Evolutionary conservation across 1,140 invertebrate genomes (phyloP).

Genomic region (Aphelinus certus): DNA sequence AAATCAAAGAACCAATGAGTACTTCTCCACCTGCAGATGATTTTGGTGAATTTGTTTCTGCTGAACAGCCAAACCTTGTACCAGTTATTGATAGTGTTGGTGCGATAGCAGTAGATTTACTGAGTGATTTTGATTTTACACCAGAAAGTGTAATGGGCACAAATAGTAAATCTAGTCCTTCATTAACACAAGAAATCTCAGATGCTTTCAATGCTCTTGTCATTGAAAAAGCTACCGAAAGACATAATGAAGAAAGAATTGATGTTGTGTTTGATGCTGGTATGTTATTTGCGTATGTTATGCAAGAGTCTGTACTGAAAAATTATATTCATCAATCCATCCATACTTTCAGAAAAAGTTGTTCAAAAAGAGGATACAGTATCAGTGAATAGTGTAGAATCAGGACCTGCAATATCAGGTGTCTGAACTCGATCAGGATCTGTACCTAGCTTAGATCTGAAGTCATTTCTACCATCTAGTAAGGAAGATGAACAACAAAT

Average conservation of each 20-base stretch:
- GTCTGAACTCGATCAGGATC: slow-evolving; percentile 63
- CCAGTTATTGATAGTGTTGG: slow-evolving; percentile 43
- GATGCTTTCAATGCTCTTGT: slow-evolving; percentile 58
- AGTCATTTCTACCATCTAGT: slow-evolving; percentile 59
- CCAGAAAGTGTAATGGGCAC: slow-evolving; percentile 43
- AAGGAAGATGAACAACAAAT: slow-evolving; percentile 57
- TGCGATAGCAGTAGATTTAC: slow-evolving; percentile 54
- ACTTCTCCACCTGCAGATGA: slow-evolving; percentile 57
- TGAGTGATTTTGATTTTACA: slow-evolving; percentile 59
- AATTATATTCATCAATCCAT: background rate
- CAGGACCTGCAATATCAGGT: slow-evolving; percentile 51
- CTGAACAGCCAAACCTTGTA: slow-evolving; percentile 52
- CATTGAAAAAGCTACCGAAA: slow-evolving; percentile 47
- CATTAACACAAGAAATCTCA: slow-evolving; percentile 55
- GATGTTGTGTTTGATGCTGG: slow-evolving; percentile 50
- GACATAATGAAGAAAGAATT: slow-evolving; percentile 49
- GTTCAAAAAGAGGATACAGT: slow-evolving; percentile 59
- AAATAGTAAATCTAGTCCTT: slow-evolving; percentile 46
- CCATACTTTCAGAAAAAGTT: slow-evolving; percentile 54
- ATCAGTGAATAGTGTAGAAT: slow-evolving; percentile 62
- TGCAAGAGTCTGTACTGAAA: slow-evolving; percentile 2
- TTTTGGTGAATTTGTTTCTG: slow-evolving; percentile 71
- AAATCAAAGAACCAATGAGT: slow-evolving; percentile 23
- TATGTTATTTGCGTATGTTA: slow-evolving; percentile 29
- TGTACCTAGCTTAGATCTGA: slow-evolving; percentile 66